These are phyloP conservation scores for Thalassoma bifasciatum DNA, from an alignment of 2,113 vertebrate genomes.

Conservation along the genomic window DNA sequence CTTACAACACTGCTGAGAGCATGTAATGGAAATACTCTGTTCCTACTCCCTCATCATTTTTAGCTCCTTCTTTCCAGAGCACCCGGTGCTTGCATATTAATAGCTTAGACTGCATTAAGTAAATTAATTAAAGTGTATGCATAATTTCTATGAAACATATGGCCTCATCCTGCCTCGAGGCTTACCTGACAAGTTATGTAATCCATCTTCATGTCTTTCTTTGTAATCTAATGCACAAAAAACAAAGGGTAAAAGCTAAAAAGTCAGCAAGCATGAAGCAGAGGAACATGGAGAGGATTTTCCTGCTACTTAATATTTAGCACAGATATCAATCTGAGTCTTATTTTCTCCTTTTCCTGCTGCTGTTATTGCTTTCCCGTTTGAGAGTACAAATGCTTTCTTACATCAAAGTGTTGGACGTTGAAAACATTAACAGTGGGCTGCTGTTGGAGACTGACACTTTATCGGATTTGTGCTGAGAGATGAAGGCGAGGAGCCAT, in stretches of 20 bases:
- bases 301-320: background rate
- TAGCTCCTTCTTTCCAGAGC: constrained; percentile 28
- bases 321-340: background rate
- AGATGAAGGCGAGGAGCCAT: constrained; percentile 41
- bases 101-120: constrained; percentile 24
- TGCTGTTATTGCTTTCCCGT: constrained; percentile 11
- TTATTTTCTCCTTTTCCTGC: background rate
- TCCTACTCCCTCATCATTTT: constrained; percentile 35
- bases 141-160: constrained; percentile 34
- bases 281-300: background rate
- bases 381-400: constrained; percentile 21
- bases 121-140: constrained; percentile 25
- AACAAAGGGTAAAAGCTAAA: background rate
- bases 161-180: constrained; percentile 9
- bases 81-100: constrained; percentile 45
- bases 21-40: constrained; percentile 14
- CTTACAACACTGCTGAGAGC: background rate
- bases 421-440: constrained; percentile 14
- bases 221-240: constrained; percentile 21
- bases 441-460: background rate
- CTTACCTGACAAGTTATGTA: constrained; percentile 28
- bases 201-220: constrained; percentile 8
- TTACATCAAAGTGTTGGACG: constrained; percentile 9
- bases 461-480: constrained; percentile 52
- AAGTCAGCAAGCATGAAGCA: background rate